phyloP scores from a whole-genome alignment of 2,113 vertebrate genomes.

The Rhinopomastus cyanomelas region DNA sequence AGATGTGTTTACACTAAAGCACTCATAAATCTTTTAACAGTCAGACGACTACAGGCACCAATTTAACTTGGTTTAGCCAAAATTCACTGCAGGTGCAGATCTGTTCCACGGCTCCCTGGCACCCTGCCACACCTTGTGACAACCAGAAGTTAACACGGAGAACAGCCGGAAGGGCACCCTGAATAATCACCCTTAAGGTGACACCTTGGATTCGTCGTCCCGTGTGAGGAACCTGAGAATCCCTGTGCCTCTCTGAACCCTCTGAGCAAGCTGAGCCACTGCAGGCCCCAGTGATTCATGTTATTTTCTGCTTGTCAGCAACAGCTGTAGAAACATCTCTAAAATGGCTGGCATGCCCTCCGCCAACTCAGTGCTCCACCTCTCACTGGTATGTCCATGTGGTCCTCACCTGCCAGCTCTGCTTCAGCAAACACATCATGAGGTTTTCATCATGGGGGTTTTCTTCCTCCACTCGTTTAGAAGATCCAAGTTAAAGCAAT shows the following conservation, averaged over 20 bases:
- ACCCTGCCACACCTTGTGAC: background rate
- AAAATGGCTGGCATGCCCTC: conserved; percentile 33
- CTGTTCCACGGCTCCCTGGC: background rate
- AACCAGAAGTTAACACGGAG: conserved; percentile 11
- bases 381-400: conserved; percentile 34
- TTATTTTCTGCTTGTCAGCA: conserved; percentile 57
- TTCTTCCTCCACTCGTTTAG: background rate
- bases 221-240: background rate
- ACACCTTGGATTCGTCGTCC: background rate
- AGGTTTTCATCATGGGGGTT: background rate
- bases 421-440: background rate
- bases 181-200: background rate
- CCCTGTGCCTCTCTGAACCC: background rate
- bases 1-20: background rate
- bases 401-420: conserved; percentile 69
- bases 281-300: background rate
- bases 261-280: conserved; percentile 3
- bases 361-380: background rate
- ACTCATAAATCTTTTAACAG: background rate
- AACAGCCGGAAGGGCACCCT: conserved; percentile 31
- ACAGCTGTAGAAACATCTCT: conserved; percentile 76
- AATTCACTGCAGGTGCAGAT: background rate
- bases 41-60: rapidly evolving
- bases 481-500: background rate
- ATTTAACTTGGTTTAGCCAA: background rate